Percentiles rank a stretch among this genome's conserved stretches.
Conservation (phyloP, 1,140 invertebrate species). For the Ceratoteleas bidentatus region DNA sequence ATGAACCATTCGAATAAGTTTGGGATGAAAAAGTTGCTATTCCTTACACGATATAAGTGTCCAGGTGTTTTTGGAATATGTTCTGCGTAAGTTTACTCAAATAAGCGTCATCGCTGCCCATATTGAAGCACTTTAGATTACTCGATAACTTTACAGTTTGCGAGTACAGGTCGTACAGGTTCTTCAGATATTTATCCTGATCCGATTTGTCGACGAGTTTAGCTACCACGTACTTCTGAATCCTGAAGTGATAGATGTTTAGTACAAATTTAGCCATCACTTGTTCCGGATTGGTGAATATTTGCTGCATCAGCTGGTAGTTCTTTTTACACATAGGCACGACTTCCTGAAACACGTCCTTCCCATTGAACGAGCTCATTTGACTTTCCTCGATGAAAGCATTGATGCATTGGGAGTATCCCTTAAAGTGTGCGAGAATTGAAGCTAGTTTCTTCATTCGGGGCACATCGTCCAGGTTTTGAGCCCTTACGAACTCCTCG, state of each 20-base stretch:
- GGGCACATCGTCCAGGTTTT: conserved; percentile 89
- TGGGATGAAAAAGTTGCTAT: background rate
- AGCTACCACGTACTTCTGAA: conserved; percentile 92
- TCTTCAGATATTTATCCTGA: conserved; percentile 92
- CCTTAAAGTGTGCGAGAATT: conserved; percentile 97
- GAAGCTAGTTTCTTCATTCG: conserved; percentile 97
- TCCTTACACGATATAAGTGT: conserved; percentile 88
- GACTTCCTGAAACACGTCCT: conserved; percentile 95
- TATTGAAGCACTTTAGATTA: conserved; percentile 87
- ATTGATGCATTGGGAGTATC: conserved; percentile 97
- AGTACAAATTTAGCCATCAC: conserved; percentile 99
- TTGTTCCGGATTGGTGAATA: conserved; percentile 98
- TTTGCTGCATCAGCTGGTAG: conserved; percentile 93
- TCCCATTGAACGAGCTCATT: conserved; percentile 88
- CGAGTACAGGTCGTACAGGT: conserved; percentile 93
- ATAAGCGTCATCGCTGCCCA: conserved; percentile 91
- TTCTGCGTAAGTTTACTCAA: conserved; percentile 90
- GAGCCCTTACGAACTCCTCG: conserved; percentile 96
- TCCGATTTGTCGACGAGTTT: conserved; percentile 90
- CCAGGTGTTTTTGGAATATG: conserved; percentile 91
- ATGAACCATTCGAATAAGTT: background rate
- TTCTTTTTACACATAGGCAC: conserved; percentile 95
- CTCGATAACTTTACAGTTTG: conserved; percentile 89
- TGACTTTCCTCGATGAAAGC: conserved; percentile 98
- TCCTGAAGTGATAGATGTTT: conserved; percentile 96